Evolutionary conservation across 2,888 invertebrate species (phyloP).

Genomic region (Ormyrus pomaceus): DNA sequence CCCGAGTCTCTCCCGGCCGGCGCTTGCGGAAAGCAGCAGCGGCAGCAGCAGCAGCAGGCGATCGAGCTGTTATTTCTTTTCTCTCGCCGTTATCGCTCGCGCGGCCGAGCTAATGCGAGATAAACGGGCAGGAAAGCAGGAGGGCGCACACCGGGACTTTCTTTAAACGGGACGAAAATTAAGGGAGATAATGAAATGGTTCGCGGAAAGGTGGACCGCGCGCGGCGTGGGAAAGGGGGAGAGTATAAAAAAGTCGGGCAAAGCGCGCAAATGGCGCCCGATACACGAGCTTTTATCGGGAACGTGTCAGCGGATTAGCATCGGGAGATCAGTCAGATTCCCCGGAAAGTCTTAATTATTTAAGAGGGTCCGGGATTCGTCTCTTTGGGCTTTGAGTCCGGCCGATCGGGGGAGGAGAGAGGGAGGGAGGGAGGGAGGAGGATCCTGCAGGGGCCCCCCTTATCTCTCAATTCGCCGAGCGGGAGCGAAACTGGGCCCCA

Average conservation of each 20-base stretch:
- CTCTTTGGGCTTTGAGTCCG: conserved; percentile 22
- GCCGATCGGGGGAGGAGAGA: conserved; percentile 51
- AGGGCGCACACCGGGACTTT: too few species aligned
- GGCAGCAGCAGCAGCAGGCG: background rate
- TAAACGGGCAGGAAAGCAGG: background rate
- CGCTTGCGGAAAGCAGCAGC: too few species aligned
- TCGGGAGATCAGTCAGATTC: conserved; percentile 52
- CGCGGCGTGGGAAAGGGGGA: conserved; percentile 33
- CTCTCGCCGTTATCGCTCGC: background rate
- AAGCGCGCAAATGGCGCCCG: background rate
- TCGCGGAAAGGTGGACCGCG: too few species aligned
- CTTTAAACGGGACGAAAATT: too few species aligned
- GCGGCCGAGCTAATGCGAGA: background rate
- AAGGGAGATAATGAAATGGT: too few species aligned
- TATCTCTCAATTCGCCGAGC: conserved; percentile 73
- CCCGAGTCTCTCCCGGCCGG: background rate
- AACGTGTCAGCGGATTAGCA: conserved; percentile 50
- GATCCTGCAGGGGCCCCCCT: conserved; percentile 64
- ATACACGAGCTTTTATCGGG: conserved; percentile 29
- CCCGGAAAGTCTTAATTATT: conserved; percentile 54
- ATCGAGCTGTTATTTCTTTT: background rate
- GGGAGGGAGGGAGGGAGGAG: conserved; percentile 58
- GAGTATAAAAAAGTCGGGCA: background rate
- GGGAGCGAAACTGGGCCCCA: conserved; percentile 35
- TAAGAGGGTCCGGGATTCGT: conserved; percentile 24